Evolutionary conservation across 2,113 vertebrate genomes (phyloP).

Genomic region (Macaca nemestrina): DNA sequence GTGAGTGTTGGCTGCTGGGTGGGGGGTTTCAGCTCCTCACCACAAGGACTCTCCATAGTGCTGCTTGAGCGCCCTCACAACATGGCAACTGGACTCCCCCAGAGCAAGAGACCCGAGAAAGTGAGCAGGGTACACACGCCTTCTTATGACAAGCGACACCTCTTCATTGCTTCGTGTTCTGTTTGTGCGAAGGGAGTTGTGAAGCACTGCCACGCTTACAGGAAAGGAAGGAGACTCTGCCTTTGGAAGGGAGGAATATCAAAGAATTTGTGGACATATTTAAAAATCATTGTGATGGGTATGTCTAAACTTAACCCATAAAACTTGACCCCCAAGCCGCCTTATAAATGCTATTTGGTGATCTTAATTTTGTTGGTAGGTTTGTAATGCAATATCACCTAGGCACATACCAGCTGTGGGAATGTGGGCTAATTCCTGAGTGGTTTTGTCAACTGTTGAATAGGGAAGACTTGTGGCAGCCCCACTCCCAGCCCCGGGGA

Average conservation of each 20-base stretch:
- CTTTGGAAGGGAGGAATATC: no score
- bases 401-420: neutral
- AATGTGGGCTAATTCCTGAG: neutral
- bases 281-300: neutral
- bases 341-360: neutral
- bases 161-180: neutral
- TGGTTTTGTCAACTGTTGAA: neutral
- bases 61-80: neutral
- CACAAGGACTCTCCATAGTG: neutral
- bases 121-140: fast-evolving
- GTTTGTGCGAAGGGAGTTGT: no score
- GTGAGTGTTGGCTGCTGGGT: neutral
- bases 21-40: fast-evolving
- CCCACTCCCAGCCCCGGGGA: neutral
- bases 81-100: neutral
- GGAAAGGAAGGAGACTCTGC: fast-evolving
- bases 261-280: no score
- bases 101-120: neutral
- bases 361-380: neutral
- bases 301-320: no score
- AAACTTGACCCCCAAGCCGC: neutral
- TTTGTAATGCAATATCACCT: fast-evolving
- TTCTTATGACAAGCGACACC: neutral
- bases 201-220: fast-evolving
- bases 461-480: neutral